A percentile compares a stretch with the other conserved stretches of the same genome.
These are phyloP conservation scores for Naja naja DNA, from an alignment of 2,113 vertebrate species.

Conservation along the genomic window DNA sequence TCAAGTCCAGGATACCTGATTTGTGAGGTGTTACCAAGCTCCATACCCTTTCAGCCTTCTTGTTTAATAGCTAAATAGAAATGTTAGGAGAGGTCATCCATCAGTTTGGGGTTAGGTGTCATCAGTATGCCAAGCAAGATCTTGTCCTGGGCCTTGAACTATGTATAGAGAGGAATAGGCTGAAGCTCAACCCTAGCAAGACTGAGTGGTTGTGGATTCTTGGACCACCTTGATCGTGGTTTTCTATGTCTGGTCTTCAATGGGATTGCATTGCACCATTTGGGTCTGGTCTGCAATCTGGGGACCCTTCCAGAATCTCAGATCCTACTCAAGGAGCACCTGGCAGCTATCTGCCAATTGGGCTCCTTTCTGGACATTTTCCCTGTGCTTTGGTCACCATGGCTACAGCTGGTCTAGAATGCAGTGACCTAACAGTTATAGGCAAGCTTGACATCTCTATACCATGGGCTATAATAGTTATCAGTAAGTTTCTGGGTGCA, in stretches of 20 bases:
- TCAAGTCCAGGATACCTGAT: background rate
- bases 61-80: background rate
- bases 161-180: background rate
- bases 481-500: background rate
- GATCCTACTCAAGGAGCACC: background rate
- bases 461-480: background rate
- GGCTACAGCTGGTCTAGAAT: background rate
- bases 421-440: background rate
- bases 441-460: background rate
- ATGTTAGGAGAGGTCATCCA: background rate
- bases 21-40: background rate
- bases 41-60: background rate
- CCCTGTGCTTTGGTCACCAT: background rate
- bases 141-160: background rate
- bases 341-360: background rate
- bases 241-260: background rate
- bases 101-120: background rate
- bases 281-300: background rate
- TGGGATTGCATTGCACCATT: background rate
- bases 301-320: background rate
- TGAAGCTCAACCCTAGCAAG: background rate
- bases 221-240: background rate
- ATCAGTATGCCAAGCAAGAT: background rate
- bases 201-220: background rate
- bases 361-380: background rate